Base-by-base conservation (phyloP, 2,797 vertebrate genomes). In the Ctenosaura bakeri region DNA sequence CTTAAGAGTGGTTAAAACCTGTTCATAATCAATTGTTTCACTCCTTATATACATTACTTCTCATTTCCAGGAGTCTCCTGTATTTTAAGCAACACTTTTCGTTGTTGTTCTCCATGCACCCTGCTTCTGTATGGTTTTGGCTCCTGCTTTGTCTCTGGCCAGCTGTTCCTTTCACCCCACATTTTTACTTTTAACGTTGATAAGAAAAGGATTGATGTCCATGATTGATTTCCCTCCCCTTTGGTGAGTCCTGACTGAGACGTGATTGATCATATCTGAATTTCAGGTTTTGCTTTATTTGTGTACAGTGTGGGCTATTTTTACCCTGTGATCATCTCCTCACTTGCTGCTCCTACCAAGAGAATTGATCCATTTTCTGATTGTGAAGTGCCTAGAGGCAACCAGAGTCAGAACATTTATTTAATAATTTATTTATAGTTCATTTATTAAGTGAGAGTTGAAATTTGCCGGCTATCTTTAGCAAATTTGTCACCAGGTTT, bases 401-500 rank as follows among this genome's bases (percentile, higher is more conserved):
- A 13, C 42, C 79, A 56, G 76, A 52, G 46, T 26, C 0, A 12
- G 66, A 46, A 82, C 46, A 71, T 78, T n/a, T n/a, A n/a, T n/a
- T n/a, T n/a, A n/a, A n/a, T n/a, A n/a, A n/a, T n/a, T n/a, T n/a
- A n/a, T n/a, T n/a, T n/a, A 16, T 29, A 84, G 29, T 18, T 84
- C n/a, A 81, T 91, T 74, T 90, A 86, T 80, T 91, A 80, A 82
- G 13, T 22, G 90, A n/a, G 0, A 88, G 24, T 88, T 35, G 38
- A 35, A 85, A 22, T 62, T 91, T 82, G 13, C 56, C 84, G 8
- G 20, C 1, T 83, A 0, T 69, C 64, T 46, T 1, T 52, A 32
- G 79, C 18, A 35, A 66, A 73, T 82, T 77, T 77, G 56, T n/a
- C 29, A 79, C 9, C 86, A 24, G 80, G 89, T 79, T 32, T 88